Base-by-base conservation (phyloP, 1,140 invertebrate genomes). In the Drosophila equinoxialis region DNA sequence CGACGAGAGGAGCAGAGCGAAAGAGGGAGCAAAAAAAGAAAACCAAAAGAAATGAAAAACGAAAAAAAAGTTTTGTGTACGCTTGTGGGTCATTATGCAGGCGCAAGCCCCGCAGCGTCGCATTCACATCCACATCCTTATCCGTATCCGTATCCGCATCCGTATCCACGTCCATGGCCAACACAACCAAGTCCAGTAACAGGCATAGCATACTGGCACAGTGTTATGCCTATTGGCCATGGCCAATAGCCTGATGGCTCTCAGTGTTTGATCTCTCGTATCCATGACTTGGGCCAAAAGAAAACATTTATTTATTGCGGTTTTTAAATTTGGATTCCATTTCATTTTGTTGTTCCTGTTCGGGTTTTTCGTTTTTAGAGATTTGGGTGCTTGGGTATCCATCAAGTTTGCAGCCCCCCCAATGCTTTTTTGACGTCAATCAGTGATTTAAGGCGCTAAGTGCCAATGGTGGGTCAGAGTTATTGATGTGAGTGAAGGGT, bases 301-400 rank as follows among this genome's bases (percentile, higher is more conserved):
- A 59, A 83, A 89, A 89, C 84, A 87, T 87, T 87, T 87, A 87
- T 87, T 87, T 87, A 89, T 87, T 89, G 83, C 80, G 77, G 83
- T 60, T 87, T 85, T 87, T 80, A 83, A 87, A 60, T 67, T 68
- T 58, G 35, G 33, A 57, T 39, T 48, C 59, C 51, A 26, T 13
- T 33, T 59, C 55, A 58, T 57, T 41, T 41, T 13, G 63, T 75
- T 68, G 41, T 75, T 76, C 60, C 66, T 37, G 54, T 65, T 71
- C 37, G 35, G 37, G 48, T 68, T 42, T 35, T 7, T 23, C 10
- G 6, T 23, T 51, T 51, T 51, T 23, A 8, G 17, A 51, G 45
- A 51, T 51, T 51, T 51, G 45, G 17, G 45, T 51, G 45, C 17
- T 48, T 48, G 45, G 45, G 45, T 37, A 37, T 37, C 45, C 45